These are phyloP conservation scores for Poeciliopsis infans DNA, from an alignment of 2,797 vertebrate genomes.

Conservation along the genomic window DNA sequence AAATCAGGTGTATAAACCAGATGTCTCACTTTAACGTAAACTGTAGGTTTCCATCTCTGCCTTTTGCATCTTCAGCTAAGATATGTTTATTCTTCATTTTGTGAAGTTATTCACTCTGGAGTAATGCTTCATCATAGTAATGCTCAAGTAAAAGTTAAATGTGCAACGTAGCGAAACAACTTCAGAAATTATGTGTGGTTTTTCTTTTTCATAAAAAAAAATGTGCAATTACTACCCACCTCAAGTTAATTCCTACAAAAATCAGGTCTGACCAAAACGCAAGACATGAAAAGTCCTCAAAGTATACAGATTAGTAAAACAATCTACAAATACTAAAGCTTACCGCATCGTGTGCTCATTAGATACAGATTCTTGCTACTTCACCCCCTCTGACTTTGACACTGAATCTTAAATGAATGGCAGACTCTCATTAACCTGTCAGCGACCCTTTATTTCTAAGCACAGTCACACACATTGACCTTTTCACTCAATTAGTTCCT, in stretches of 20 bases:
- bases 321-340: background rate
- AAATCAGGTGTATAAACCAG: background rate
- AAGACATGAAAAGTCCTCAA: background rate
- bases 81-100: background rate
- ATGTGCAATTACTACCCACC: background rate
- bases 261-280: background rate
- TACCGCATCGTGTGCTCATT: background rate
- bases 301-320: background rate
- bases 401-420: conserved; percentile 2
- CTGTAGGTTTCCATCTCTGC: background rate
- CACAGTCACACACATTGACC: conserved; percentile 41
- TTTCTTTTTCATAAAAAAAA: background rate
- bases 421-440: conserved; percentile 18
- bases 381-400: conserved; percentile 1
- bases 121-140: background rate
- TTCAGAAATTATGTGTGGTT: background rate
- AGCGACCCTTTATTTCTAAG: conserved; percentile 33
- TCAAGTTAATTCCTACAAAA: background rate
- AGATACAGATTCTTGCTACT: background rate
- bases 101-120: background rate
- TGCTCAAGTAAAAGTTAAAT: background rate
- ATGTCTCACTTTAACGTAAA: background rate
- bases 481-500: conserved; percentile 45
- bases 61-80: background rate
- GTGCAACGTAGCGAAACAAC: background rate